Percentiles rank a stretch among this genome's conserved stretches.
These are phyloP conservation scores for Dipodomys stephensi DNA, from an alignment of 2,113 vertebrate genomes.

Conservation along the genomic window DNA sequence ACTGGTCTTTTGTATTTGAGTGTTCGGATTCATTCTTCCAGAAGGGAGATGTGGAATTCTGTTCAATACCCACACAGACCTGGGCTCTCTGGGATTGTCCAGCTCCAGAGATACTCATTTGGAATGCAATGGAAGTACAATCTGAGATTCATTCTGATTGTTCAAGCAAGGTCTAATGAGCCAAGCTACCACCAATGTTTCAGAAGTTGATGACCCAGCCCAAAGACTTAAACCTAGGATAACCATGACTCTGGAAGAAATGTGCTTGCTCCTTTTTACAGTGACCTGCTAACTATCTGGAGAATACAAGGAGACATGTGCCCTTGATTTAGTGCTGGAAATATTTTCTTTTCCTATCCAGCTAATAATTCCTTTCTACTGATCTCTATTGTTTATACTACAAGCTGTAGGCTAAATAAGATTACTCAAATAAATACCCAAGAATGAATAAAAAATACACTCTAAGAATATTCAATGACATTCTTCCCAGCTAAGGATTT, in stretches of 20 bases:
- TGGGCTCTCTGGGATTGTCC: neutral
- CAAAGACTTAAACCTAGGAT: fast-evolving
- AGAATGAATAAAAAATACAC: neutral
- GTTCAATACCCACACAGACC: fast-evolving
- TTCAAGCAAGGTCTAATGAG: neutral
- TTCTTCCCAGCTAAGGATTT: neutral
- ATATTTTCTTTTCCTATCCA: neutral
- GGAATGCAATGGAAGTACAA: neutral
- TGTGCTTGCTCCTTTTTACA: neutral
- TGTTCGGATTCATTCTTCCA: neutral
- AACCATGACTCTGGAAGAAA: neutral
- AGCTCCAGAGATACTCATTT: neutral
- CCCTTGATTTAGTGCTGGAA: neutral
- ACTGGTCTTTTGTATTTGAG: too few species aligned
- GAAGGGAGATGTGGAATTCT: neutral
- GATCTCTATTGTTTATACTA: neutral
- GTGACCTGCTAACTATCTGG: neutral
- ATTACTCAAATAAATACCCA: neutral
- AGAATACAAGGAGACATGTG: fast-evolving
- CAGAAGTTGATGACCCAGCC: neutral
- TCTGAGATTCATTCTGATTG: neutral
- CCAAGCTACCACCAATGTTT: neutral
- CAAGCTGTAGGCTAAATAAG: neutral
- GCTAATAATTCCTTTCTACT: neutral
- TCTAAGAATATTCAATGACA: neutral